Base-by-base conservation (phyloP, 1,140 invertebrate species). In the Calephelis virginiensis region DNA sequence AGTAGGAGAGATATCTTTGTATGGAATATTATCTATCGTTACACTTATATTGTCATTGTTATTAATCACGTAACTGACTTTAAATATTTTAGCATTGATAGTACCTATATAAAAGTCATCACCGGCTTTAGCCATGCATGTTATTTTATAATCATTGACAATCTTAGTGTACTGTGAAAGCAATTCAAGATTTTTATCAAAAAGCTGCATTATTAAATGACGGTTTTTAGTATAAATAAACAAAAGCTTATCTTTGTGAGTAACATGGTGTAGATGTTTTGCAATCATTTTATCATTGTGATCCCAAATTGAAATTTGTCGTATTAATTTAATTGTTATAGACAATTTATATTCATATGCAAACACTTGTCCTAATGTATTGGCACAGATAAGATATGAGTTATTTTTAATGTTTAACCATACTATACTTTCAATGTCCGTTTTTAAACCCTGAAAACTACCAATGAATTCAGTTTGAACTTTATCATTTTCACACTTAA, bases 101-200 rank as follows among this genome's bases (percentile, higher is more conserved):
- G 83, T 88, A 13, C 69, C 68, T 28, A 86, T 14, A 64, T 81
- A 83, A 59, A 83, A 70, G 0, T 48, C 56, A 61, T 78, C 70
- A 5, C 62, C 63, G n/a, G 43, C 62, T 50, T 71, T 76, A 8
- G 61, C 66, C 14, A 88, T 73, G 45, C 61, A 64, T 38, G 78
- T 72, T 61, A 90, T 87, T 79, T 72, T 76, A 60, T 85, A 69
- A 69, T 90, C 87, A 72, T 88, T 87, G 0, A 88, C 48, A 68
- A 78, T 78, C 61, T 80, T 73, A 5, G 81, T 46, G 69, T 63
- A 66, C 60, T 90, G 76, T 28, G 73, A 78, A 60, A 82, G 2
- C 10, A 82, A 46, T 47, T 79, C 80, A 40, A 70, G 79, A 61
- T 78, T 66, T 67, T 64, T 67, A 71, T 87, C 78, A 48, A 85